phyloP scores from a whole-genome alignment of 2,888 invertebrate genomes.

The Leptogaster cylindrica region DNA sequence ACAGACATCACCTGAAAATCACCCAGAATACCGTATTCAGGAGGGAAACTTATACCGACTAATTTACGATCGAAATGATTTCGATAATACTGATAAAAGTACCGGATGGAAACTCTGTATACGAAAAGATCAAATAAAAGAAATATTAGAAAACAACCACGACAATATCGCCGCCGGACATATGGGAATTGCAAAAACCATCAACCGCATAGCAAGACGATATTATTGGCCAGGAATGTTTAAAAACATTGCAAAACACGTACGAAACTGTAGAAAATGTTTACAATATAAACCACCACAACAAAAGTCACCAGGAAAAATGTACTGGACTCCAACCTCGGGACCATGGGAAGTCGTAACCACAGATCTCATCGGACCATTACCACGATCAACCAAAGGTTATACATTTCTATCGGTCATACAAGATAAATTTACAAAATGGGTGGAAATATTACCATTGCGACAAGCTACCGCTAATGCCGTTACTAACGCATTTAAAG shows the following conservation, averaged over 20 bases:
- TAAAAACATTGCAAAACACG: conserved; percentile 8
- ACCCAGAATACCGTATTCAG: not conserved
- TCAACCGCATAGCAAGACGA: conserved; percentile 6
- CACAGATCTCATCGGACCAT: not conserved
- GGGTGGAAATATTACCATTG: not conserved
- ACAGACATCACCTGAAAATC: not conserved
- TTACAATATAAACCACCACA: not conserved
- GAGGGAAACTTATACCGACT: not conserved
- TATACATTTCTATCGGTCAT: too few relatives aligned
- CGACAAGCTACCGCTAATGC: not conserved
- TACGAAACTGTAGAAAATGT: not conserved
- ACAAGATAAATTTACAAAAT: not conserved
- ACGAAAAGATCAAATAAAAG: not conserved
- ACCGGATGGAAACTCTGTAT: not conserved
- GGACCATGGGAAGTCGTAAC: not conserved
- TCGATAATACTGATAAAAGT: not conserved
- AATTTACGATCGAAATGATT: not conserved
- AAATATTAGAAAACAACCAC: too few relatives aligned
- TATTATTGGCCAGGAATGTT: conserved; percentile 38
- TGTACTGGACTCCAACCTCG: not conserved
- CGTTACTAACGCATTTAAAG: not conserved
- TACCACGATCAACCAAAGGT: not conserved
- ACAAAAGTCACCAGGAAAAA: not conserved
- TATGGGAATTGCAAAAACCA: conserved; percentile 28
- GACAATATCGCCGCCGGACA: too few relatives aligned